A percentile compares a stretch with the other conserved stretches of the same genome.
Conservation (phyloP, 2,888 invertebrate genomes). For the Spilarctia lutea region DNA sequence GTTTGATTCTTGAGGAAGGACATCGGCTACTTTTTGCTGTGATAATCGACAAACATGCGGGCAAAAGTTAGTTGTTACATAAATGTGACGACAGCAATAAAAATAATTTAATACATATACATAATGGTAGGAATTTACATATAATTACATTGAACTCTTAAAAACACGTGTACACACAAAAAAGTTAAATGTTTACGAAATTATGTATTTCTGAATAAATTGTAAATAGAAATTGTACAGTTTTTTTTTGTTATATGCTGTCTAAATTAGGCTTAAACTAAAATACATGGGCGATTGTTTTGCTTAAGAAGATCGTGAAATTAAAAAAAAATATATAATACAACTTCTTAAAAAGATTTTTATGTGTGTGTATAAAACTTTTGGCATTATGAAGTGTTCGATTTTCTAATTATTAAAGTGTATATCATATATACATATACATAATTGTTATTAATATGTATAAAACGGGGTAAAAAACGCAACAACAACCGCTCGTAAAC, state of each 20-base stretch:
- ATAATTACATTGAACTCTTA: neutral
- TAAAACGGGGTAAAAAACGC: slow-evolving; percentile 6
- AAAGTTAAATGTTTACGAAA: neutral
- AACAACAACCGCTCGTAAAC: neutral
- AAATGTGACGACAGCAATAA: neutral
- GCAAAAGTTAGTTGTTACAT: no score
- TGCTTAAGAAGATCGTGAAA: slow-evolving; percentile 23
- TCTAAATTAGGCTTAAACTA: slow-evolving; percentile 34
- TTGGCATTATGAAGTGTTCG: slow-evolving; percentile 43
- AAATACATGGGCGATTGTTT: slow-evolving; percentile 34
- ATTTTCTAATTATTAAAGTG: slow-evolving; percentile 43
- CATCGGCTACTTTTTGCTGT: no score
- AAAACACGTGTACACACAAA: neutral
- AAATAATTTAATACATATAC: neutral
- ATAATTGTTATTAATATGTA: slow-evolving; percentile 7
- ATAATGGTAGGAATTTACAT: neutral
- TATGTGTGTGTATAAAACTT: slow-evolving; percentile 33
- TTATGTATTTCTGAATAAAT: slow-evolving; percentile 11
- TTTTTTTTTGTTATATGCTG: slow-evolving; percentile 38
- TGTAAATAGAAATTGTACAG: slow-evolving; percentile 45
- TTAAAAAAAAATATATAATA: slow-evolving; percentile 26
- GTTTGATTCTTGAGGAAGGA: no score
- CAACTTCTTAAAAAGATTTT: slow-evolving; percentile 32
- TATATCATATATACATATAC: slow-evolving; percentile 16
- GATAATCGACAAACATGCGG: no score